Percentiles rank a stretch among this genome's conserved stretches.
Evolutionary conservation across 1,140 invertebrate genomes (phyloP).

Genomic region (Aphis craccivora): DNA sequence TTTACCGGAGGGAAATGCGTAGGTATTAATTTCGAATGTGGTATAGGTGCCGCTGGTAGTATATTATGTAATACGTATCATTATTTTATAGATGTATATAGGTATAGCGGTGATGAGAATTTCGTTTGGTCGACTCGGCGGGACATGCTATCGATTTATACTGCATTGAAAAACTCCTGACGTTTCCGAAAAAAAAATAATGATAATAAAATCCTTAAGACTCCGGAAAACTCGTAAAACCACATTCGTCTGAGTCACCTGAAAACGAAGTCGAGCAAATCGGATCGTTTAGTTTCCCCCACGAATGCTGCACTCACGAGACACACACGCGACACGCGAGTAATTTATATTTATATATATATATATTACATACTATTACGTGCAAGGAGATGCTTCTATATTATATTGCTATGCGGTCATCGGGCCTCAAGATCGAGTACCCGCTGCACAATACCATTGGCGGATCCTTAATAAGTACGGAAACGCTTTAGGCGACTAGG

Average conservation of each 20-base stretch:
- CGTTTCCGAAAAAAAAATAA: background rate
- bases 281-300: background rate
- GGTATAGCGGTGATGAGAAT: background rate
- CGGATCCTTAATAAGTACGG: background rate
- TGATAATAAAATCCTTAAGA: background rate
- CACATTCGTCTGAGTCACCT: conserved; percentile 1
- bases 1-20: background rate
- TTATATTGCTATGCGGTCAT: background rate
- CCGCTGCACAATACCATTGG: background rate
- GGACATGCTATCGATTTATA: background rate
- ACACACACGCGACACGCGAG: background rate
- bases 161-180: background rate
- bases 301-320: background rate
- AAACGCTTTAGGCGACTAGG: background rate
- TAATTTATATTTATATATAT: background rate
- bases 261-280: background rate
- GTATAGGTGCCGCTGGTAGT: background rate
- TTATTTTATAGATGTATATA: background rate
- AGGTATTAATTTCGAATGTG: background rate
- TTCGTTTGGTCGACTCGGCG: background rate
- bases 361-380: background rate
- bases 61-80: background rate
- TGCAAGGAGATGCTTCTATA: background rate
- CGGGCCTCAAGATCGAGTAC: background rate
- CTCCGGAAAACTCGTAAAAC: background rate